Evolutionary conservation across 37 sponge, comb jelly and placozoan species (phyloP), one percentile per base, ranked within the genome.

Genomic region (Axinella damicornis): DNA sequence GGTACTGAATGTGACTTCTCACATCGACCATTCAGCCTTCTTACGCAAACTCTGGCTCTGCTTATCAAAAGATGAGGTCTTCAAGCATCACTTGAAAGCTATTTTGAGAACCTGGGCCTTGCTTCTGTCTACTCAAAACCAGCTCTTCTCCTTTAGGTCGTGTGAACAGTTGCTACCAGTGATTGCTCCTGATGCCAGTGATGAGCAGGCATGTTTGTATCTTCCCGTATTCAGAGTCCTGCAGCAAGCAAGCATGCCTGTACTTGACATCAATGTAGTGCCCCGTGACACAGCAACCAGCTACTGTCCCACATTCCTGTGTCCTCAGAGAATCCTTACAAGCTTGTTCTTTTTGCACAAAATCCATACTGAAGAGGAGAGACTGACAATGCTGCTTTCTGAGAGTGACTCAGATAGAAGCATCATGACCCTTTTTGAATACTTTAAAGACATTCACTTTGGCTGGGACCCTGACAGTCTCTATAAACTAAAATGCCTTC

Each of bases 101-200:
- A 66, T 81, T 0, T 32, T 81, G 27, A 69, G 69, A 65, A 28
- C 1, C 52, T 81, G 82, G 82, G 82, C 82, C 22, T 17, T 81
- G 20, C 69, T 81, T 0, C 71, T 57, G 17, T 30, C 82, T 5
- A 24, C 28, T 11, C 2, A 53, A 1, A 68, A 69, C 0, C 71
- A 40, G 15, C 68, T 81, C 4, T 81, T 70, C 59, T 31, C 22
- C 28, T 73, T 24, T 67, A 11, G 20, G 28, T 67, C 68, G 5
- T 30, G 33, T 1, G 68, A 67, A 18, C 68, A 67, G 33, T 34
- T 67, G 33, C 68, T 67, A 19, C 68, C 68, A 28, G 33, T 67
- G 2, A 31, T 31, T 67, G 46, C 46, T 46, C 46, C 46, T 9
- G 9, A 46, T 12, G 6, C 62, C 5, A 27, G 25, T 40, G 77